phyloP scores from a whole-genome alignment of 2,888 invertebrate genomes.

The Melanostoma mellinum region DNA sequence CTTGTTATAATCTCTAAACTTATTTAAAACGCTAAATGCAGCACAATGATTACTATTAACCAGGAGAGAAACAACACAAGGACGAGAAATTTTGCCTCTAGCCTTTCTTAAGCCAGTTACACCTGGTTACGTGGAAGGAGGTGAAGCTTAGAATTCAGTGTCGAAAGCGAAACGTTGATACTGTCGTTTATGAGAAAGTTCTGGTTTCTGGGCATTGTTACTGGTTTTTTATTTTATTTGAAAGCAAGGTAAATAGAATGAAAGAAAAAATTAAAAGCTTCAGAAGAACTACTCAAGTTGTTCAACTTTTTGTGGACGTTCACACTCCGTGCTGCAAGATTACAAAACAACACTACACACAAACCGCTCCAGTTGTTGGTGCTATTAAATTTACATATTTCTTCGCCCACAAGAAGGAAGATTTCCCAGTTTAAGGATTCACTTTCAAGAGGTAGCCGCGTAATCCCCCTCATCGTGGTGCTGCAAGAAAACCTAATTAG shows the following conservation, averaged over 20 bases:
- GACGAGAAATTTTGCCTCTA: too few species aligned
- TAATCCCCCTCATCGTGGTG: constrained; percentile 35
- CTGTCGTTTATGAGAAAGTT: constrained; percentile 7
- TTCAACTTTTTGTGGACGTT: constrained; percentile 21
- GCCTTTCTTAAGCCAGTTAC: too few species aligned
- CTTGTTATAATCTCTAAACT: too few species aligned
- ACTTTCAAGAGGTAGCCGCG: constrained; percentile 43
- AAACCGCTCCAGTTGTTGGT: background rate
- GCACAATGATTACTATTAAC: too few species aligned
- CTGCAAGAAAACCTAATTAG: constrained; percentile 64
- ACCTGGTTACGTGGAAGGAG: background rate
- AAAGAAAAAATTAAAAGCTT: constrained; percentile 29
- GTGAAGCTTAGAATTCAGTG: constrained; percentile 23
- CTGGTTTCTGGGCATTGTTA: constrained; percentile 16
- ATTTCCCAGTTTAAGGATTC: constrained; percentile 45
- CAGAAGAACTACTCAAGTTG: constrained; percentile 24
- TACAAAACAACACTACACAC: constrained; percentile 2
- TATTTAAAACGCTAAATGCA: too few species aligned
- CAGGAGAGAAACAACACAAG: too few species aligned
- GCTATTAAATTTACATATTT: constrained; percentile 41
- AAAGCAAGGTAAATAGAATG: background rate
- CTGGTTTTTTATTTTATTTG: background rate
- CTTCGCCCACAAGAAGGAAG: constrained; percentile 15
- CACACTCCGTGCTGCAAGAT: constrained; percentile 3
- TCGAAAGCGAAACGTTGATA: constrained; percentile 26